Evolutionary conservation across 2,113 vertebrate genomes (phyloP), one percentile per base, ranked within the genome.

Genomic region (Camelus dromedarius): DNA sequence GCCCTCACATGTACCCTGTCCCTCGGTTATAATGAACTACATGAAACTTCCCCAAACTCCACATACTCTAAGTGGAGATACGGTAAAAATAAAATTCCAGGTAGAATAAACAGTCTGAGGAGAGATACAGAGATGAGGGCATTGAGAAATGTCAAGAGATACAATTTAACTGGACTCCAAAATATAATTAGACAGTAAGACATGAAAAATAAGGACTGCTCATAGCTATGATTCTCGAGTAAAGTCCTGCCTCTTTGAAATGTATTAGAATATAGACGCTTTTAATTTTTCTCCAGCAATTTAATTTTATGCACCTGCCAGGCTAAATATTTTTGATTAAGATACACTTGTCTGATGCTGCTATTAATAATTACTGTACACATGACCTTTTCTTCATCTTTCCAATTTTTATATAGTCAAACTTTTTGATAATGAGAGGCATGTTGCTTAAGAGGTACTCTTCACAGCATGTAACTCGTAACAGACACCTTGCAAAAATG

Each of bases 401-500:
- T 94, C 75, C 90, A 81, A 58, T 62, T 89, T 98, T 95, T 88
- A 67, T 96, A 32, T 12, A 91, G 85, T 81, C 46, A 76, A 77
- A 83, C 96, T 96, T 97, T 98, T 96, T 96, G 3, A 95, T 76
- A 85, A 79, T 64, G 19, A 75, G 84, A 96, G 92, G 38, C 81
- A 89, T 76, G 67, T 86, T 89, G 70, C 38, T 94, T 89, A 95
- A 98, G 89, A 97, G 81, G 96, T 98, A 88, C 32, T 90, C 69
- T 89, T 89, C 56, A 87, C 48, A 95, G 85, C 62, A 75, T 91
- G 83, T 58, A 93, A 91, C 62, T 95, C 75, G 38, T 96, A 96
- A 85, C 83, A 73, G 96, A 97, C 97, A 97, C 92, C 94, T 93
- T 97, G 95, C 70, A 91, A 97, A 96, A 98, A 92, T 95, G 88